Percentiles rank a stretch among this genome's conserved stretches.
Conservation (phyloP, 92 coral and sea anemone genomes). For the Palythoa grandis region DNA sequence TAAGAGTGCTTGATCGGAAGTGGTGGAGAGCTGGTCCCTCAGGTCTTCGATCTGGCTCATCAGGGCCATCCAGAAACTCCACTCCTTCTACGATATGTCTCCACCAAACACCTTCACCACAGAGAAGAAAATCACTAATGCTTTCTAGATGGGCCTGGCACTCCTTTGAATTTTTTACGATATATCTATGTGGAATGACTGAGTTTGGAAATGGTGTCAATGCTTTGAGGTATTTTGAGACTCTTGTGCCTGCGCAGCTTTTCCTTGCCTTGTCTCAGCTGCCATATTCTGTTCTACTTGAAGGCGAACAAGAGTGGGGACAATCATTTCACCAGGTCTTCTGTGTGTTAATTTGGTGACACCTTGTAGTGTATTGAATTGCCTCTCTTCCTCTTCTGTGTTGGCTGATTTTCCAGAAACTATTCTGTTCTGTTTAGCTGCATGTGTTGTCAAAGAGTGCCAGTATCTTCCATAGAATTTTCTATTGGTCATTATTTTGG, state of each 20-base stretch:
- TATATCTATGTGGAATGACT: conserved; percentile 38
- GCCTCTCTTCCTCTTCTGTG: conserved; percentile 53
- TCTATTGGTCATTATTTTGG: conserved; percentile 33
- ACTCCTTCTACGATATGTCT: conserved; percentile 46
- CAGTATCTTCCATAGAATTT: conserved; percentile 52
- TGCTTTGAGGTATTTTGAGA: conserved; percentile 37
- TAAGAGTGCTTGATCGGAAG: conserved; percentile 59
- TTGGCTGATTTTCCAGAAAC: conserved; percentile 46
- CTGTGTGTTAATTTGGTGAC: conserved; percentile 39
- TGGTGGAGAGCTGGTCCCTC: conserved; percentile 69
- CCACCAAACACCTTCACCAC: conserved; percentile 76
- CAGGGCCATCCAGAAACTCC: conserved; percentile 69
- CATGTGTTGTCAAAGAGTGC: conserved; percentile 41
- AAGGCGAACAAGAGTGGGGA: conserved; percentile 40
- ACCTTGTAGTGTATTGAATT: conserved; percentile 39
- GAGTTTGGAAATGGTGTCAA: conserved; percentile 51
- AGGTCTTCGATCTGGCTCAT: conserved; percentile 39
- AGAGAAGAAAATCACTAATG: conserved; percentile 60
- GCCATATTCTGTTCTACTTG: conserved; percentile 42
- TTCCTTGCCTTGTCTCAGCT: conserved; percentile 33
- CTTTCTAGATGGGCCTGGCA: conserved; percentile 66
- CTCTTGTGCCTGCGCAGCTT: conserved; percentile 47
- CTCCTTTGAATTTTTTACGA: conserved; percentile 39
- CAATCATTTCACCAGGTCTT: conserved; percentile 52
- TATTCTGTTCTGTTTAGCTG: conserved; percentile 40